Percentiles rank a stretch among this genome's conserved stretches.
These are phyloP conservation scores for Dermochelys coriacea DNA, from an alignment of 2,797 vertebrate species.

Conservation along the genomic window DNA sequence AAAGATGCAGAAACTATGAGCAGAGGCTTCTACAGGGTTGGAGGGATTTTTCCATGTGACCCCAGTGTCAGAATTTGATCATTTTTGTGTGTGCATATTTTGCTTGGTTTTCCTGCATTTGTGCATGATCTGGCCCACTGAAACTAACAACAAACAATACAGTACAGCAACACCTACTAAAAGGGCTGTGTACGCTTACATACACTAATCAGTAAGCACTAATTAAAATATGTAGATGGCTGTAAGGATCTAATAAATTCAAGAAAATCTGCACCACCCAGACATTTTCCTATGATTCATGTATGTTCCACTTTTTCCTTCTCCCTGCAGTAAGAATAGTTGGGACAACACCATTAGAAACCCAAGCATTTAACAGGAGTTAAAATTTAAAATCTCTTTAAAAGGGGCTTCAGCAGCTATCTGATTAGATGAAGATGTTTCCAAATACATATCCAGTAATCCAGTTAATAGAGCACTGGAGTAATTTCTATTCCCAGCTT, in stretches of 20 bases:
- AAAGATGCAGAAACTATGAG: background rate
- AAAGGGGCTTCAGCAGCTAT: background rate
- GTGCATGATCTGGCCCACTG: background rate
- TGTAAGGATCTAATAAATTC: background rate
- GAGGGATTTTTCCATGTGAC: background rate
- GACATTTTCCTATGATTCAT: background rate
- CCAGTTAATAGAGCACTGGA: background rate
- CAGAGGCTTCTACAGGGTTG: background rate
- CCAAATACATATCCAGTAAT: background rate
- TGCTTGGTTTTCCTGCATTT: background rate
- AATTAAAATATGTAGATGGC: background rate
- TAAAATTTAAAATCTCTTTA: background rate
- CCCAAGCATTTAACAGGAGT: background rate
- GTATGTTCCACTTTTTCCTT: background rate
- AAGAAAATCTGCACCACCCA: background rate
- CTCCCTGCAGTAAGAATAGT: background rate
- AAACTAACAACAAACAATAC: background rate
- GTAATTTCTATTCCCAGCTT: background rate
- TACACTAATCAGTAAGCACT: background rate
- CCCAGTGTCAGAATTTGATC: background rate
- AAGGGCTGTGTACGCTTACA: background rate
- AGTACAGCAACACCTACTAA: background rate
- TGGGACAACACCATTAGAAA: background rate
- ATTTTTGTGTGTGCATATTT: background rate
- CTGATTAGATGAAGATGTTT: background rate